Conservation (phyloP, 1,140 invertebrate species). For the Archivesica marissinica region DNA sequence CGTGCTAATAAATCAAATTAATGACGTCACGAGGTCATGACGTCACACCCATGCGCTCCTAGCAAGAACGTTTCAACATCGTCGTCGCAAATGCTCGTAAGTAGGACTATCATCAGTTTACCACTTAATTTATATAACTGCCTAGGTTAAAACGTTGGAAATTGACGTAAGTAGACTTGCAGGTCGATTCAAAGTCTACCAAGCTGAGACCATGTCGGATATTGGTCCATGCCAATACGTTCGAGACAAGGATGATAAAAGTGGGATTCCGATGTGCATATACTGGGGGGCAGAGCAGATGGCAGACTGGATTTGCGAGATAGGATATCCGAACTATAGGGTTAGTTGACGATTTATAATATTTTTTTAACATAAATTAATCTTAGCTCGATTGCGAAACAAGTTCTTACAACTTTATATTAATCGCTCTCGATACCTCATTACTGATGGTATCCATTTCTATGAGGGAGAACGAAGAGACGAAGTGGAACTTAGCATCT, state of each 20-base stretch:
- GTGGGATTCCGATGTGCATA: slow-evolving; percentile 38
- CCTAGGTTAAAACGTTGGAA: neutral
- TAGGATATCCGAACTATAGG: slow-evolving; percentile 42
- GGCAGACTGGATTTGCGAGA: slow-evolving; percentile 33
- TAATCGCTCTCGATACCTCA: too few relatives aligned
- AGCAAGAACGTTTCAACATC: too few relatives aligned
- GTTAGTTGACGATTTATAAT: too few relatives aligned
- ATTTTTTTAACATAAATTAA: neutral
- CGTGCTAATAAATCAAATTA: too few relatives aligned
- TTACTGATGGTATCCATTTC: too few relatives aligned
- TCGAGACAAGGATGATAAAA: neutral
- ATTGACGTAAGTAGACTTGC: neutral
- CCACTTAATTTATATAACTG: neutral
- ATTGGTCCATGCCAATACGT: neutral
- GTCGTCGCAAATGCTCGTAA: too few relatives aligned
- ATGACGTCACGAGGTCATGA: neutral
- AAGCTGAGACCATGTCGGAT: neutral
- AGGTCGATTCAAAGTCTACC: too few relatives aligned
- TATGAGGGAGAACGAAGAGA: too few relatives aligned
- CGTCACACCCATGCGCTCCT: too few relatives aligned
- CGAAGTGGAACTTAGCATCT: too few relatives aligned
- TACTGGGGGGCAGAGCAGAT: slow-evolving; percentile 27
- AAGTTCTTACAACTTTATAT: too few relatives aligned
- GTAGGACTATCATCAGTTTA: neutral
- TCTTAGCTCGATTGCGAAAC: too few relatives aligned